phyloP scores from a whole-genome alignment of 2,888 invertebrate species.

The Cantharis nigra region DNA sequence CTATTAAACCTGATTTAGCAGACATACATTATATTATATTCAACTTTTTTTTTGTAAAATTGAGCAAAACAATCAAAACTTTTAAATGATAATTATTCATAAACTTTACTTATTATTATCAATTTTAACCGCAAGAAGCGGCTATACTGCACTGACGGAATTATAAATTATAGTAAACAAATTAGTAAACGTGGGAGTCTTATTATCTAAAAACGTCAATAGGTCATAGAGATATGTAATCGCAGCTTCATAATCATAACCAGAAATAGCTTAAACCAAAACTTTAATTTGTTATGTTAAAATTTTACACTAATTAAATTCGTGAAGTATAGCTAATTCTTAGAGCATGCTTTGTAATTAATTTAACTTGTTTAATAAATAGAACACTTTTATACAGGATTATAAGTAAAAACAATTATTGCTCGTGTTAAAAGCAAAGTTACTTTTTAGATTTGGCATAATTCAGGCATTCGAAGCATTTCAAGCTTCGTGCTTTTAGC shows the following conservation, averaged over 20 bases:
- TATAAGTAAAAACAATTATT: background rate
- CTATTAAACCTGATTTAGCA: too few relatives aligned
- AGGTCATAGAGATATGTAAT: background rate
- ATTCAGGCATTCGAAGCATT: background rate
- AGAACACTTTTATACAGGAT: background rate
- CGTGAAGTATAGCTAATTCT: background rate
- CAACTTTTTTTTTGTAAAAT: too few relatives aligned
- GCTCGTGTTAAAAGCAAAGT: background rate
- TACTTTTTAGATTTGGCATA: background rate
- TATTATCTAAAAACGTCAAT: background rate
- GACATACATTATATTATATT: too few relatives aligned
- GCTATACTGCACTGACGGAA: too few relatives aligned
- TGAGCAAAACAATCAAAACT: too few relatives aligned
- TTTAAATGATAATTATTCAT: too few relatives aligned
- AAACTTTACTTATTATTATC: too few relatives aligned
- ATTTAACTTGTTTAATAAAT: background rate
- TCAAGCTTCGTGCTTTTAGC: background rate
- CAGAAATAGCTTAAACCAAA: background rate
- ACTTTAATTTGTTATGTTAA: background rate
- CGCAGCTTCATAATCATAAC: background rate
- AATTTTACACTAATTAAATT: background rate
- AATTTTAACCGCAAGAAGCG: too few relatives aligned
- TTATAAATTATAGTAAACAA: background rate
- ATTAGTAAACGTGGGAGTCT: background rate
- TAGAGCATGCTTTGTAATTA: background rate